A percentile compares a stretch with the other conserved stretches of the same genome.
Conservation (phyloP, 2,113 vertebrate genomes). For the Eulemur macaco region DNA sequence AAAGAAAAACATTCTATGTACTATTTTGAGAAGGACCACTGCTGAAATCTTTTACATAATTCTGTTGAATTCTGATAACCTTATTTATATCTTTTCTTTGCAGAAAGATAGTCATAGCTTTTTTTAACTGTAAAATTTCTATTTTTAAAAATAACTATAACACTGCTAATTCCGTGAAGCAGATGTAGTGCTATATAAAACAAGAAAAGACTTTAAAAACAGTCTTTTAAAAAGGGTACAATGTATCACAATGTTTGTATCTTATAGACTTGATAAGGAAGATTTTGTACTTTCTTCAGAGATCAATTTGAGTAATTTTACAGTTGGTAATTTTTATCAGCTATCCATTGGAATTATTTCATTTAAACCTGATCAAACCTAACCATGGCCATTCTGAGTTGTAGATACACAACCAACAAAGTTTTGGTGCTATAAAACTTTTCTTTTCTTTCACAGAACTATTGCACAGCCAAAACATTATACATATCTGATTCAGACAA, state of each 20-base stretch:
- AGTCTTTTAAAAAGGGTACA: neutral
- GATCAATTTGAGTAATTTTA: neutral
- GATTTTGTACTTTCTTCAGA: neutral
- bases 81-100: constrained; percentile 12
- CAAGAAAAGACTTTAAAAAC: neutral
- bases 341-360: neutral
- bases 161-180: neutral
- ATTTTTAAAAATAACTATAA: neutral
- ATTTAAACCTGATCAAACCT: neutral
- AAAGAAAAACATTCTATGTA: neutral
- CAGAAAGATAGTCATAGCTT: neutral
- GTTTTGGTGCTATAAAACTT: constrained; percentile 38
- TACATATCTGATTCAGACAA: constrained; percentile 99
- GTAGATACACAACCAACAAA: neutral
- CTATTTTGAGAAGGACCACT: neutral
- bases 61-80: neutral
- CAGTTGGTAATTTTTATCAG: neutral
- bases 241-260: neutral
- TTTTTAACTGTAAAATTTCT: constrained; percentile 23
- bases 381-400: neutral
- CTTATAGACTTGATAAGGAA: neutral
- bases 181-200: neutral
- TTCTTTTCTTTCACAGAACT: constrained; percentile 89
- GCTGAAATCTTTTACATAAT: neutral
- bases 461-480: constrained; percentile 99